Evolutionary conservation across 2,113 vertebrate genomes (phyloP).

Genomic region (Tapirus terrestris): DNA sequence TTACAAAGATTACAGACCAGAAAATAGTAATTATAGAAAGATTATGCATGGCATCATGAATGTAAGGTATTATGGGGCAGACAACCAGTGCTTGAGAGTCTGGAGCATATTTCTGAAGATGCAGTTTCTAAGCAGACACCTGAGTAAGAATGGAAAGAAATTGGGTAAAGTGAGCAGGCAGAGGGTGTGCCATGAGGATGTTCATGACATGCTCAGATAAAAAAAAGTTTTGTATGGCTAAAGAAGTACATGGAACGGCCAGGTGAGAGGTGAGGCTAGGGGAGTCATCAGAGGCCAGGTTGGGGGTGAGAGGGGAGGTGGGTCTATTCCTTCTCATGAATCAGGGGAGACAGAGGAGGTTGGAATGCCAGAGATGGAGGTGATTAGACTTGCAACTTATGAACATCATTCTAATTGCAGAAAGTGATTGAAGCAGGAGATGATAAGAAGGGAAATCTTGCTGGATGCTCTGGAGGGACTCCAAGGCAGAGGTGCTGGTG

Average conservation of each 20-base stretch:
- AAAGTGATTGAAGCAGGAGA: neutral
- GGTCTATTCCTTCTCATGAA: neutral
- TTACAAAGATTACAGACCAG: neutral
- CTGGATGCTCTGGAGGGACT: neutral
- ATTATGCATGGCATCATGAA: neutral
- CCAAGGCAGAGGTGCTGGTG: neutral
- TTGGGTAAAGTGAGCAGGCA: neutral
- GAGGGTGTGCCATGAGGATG: neutral
- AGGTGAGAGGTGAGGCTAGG: neutral
- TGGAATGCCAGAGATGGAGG: neutral
- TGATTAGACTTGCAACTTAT: neutral
- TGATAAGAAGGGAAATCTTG: rapidly evolving
- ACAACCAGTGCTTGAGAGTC: neutral
- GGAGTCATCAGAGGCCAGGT: neutral
- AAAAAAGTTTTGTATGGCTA: neutral
- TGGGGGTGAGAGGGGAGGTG: rapidly evolving
- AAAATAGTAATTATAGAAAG: neutral
- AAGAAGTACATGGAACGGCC: neutral
- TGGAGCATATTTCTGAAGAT: neutral
- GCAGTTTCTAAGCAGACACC: neutral
- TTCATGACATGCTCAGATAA: neutral
- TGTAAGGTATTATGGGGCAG: neutral
- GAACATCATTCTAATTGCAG: too few relatives aligned
- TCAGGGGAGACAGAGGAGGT: neutral
- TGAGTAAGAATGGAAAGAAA: too few relatives aligned